A percentile compares a stretch with the other conserved stretches of the same genome.
These are phyloP conservation scores for Shargacucullia verbasci DNA, from an alignment of 2,888 invertebrate genomes.

Conservation along the genomic window DNA sequence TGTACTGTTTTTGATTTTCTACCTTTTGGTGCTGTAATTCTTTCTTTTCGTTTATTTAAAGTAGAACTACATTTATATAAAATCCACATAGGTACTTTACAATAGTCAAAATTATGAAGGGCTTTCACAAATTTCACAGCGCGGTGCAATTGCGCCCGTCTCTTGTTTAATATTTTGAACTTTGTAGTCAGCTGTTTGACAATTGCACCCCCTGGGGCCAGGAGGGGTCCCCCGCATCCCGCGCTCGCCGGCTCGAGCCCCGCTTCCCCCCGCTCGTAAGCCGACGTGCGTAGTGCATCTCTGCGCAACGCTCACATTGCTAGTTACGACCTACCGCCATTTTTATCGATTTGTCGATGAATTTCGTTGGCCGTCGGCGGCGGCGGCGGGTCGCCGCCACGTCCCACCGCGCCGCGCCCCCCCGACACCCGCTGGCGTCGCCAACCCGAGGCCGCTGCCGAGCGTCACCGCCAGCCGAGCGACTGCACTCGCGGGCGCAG, in stretches of 20 bases:
- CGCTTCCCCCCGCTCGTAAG: conserved; percentile 32
- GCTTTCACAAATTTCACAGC: background rate
- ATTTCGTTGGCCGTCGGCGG: conserved; percentile 51
- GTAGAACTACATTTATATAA: background rate
- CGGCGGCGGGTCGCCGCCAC: conserved; percentile 38
- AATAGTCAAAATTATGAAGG: conserved; percentile 4
- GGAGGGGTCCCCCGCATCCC: conserved; percentile 51
- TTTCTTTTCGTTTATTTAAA: too few species aligned
- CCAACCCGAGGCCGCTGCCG: conserved; percentile 33
- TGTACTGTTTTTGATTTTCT: too few species aligned
- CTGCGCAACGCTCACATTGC: conserved; percentile 69
- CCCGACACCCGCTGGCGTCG: conserved; percentile 34
- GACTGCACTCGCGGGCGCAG: conserved; percentile 23
- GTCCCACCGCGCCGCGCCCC: conserved; percentile 37
- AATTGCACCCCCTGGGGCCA: conserved; percentile 66
- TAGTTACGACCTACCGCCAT: conserved; percentile 65
- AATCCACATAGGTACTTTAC: background rate
- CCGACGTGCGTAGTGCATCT: conserved; percentile 70
- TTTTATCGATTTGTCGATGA: conserved; percentile 74
- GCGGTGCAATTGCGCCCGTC: conserved; percentile 19
- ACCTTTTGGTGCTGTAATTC: too few species aligned
- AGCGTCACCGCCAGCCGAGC: conserved; percentile 21
- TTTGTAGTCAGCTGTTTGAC: conserved; percentile 84
- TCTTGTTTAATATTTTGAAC: conserved; percentile 60
- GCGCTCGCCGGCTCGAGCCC: conserved; percentile 1